Base-by-base conservation (phyloP, 2,888 invertebrate species). In the Brachylomia viminalis region DNA sequence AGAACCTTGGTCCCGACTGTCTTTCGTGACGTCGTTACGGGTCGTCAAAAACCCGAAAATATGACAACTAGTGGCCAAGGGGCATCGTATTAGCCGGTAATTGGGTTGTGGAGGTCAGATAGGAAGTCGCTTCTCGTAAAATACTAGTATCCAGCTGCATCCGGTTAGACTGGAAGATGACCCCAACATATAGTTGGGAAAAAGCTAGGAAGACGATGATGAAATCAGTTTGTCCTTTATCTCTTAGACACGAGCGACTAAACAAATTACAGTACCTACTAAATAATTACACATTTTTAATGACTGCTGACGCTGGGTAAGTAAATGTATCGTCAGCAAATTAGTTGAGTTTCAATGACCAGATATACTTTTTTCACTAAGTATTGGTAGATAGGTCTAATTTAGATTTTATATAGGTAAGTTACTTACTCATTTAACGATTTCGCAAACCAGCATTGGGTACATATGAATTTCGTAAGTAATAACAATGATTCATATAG, bases 171-270 rank as follows among this genome's bases (percentile, higher is more conserved):
- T 38, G 38, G 38, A 38, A 38, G 38, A 5, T 7, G 5, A 38
- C 38, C 38, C 10, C 42, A 42, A 42, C 42, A 42, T 42, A 42
- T 42, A 42, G 42, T 42, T 42, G 10, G 42, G 1, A 42, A 42
- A 42, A 42, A 10, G 42, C 42, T 10, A 42, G 38, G 10, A 8
- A 42, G 42, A 42, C 1, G 6, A 10, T 42, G 42, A 42, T 42
- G 10, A 71, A 79, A 84, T 59, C 62, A 71, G 49, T 73, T 59
- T 73, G 67, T 38, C 84, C 84, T 67, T 84, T 80, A 79, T 79
- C 72, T 70, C 67, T 72, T 17, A 56, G 38, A 71, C 67, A 33
- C 49, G 23, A 64, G 52, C 20, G 10, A 73, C 23, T 69, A 70
- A 66, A 78, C 52, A 83, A 61, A 72, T 56, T 27, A 65, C 45